These are phyloP conservation scores for Crocodylus rhombifer DNA, from an alignment of 2,797 vertebrate species.

Conservation along the genomic window DNA sequence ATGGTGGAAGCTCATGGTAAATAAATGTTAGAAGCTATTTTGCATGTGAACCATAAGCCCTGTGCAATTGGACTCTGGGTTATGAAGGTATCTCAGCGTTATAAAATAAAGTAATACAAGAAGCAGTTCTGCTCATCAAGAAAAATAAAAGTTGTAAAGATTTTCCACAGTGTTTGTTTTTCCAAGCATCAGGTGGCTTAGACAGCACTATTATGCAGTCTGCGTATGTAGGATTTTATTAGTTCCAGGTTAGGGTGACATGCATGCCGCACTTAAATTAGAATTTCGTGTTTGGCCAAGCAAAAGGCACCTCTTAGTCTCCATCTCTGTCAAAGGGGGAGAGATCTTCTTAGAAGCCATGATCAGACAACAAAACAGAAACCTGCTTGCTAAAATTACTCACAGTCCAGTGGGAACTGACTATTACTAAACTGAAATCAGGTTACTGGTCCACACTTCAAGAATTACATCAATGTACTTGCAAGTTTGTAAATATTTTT, in stretches of 20 bases:
- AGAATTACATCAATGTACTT: too few species aligned
- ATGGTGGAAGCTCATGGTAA: not conserved
- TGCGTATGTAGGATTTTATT: rapidly evolving
- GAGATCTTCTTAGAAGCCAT: rapidly evolving
- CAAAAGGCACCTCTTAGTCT: not conserved
- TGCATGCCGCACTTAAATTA: rapidly evolving
- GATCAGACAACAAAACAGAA: not conserved
- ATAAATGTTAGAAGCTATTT: not conserved
- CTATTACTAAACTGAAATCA: too few species aligned
- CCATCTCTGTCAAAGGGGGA: too few species aligned
- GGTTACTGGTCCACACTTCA: too few species aligned
- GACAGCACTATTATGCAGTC: rapidly evolving
- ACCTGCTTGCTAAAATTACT: not conserved
- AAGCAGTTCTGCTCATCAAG: not conserved
- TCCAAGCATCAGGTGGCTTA: rapidly evolving
- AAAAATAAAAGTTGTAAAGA: rapidly evolving
- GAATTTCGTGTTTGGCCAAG: rapidly evolving
- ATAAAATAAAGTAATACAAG: not conserved
- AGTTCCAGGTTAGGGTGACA: not conserved
- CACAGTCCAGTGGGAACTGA: not conserved
- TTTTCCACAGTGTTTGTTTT: not conserved
- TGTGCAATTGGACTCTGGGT: rapidly evolving
- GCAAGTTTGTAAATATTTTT: too few species aligned
- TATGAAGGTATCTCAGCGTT: not conserved
- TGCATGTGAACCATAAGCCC: not conserved